Evolutionary conservation across 2,888 invertebrate genomes (phyloP), one percentile per base, ranked within the genome.

Genomic region (Latheticus oryzae): DNA sequence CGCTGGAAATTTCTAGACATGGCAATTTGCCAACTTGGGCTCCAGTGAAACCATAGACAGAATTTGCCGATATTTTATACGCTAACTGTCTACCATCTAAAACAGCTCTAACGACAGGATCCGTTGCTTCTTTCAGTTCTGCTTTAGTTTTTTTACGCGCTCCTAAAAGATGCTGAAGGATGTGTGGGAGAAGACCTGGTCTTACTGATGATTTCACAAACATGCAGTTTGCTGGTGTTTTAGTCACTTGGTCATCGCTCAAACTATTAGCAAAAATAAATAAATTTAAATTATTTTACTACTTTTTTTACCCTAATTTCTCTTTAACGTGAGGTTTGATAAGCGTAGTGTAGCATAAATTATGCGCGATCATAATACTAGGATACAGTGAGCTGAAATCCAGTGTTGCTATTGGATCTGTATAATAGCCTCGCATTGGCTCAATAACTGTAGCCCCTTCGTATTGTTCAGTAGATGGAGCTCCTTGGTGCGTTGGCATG

Each of bases 391-490:
- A 99, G 66, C 97, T 96, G 80, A 99, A 99, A 90, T 99, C 99
- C 32, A 99, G 84, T 0, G 99, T 99, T 17, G 98, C 95, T 74
- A 99, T 99, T 0, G 99, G 99, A 76, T 93, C 91, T 35, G 92
- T 91, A 81, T 99, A 99, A 77, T 97, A 99, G 2, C 99, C 99
- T 72, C 92, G 88, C 69, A 90, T 85, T 0, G 99, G 99, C 79
- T 99, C 99, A 72, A 99, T 97, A 23, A 99, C 99, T 1, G 98
- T 99, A n/a, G 98, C 99, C 30, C 99, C 99, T 80, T 97, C 97
- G 79, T 89, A 99, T 70, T 97, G 95, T 63, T 97, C 97, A 1
- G 73, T 70, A 35, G 71, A 69, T 58, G 95, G 94, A 1, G 86
- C 85, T 15, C 89, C 89, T 63, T 88, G 86, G 73, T 95, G 89